These are phyloP conservation scores for Melanerpes formicivorus DNA, from an alignment of 2,113 vertebrate genomes.

Conservation along the genomic window DNA sequence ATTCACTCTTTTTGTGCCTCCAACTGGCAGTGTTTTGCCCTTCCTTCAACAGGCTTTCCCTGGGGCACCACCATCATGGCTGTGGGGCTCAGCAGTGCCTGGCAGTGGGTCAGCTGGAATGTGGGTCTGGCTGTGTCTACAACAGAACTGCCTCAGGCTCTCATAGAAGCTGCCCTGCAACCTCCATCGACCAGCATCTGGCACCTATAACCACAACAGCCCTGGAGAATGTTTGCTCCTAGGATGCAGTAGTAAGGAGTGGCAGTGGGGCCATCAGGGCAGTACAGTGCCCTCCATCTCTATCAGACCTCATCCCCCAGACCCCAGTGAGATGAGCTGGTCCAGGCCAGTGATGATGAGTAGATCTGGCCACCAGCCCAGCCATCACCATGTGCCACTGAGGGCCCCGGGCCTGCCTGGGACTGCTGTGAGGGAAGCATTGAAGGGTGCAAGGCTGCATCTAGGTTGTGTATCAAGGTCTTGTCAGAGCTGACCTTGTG, in stretches of 20 bases:
- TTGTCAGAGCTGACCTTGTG: background rate
- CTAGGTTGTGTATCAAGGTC: background rate
- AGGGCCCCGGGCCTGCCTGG: background rate
- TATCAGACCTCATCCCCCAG: background rate
- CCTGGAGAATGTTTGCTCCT: background rate
- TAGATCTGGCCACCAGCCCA: fast-evolving
- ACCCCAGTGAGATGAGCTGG: fast-evolving
- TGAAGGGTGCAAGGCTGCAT: background rate
- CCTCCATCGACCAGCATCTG: background rate
- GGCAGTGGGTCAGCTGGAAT: background rate
- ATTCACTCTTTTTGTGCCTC: background rate
- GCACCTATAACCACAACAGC: fast-evolving
- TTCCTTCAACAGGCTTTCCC: too few species aligned
- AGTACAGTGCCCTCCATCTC: background rate
- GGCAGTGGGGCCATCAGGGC: too few species aligned
- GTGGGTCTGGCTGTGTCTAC: fast-evolving
- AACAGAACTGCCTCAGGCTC: fast-evolving
- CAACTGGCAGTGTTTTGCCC: background rate
- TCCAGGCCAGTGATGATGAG: fast-evolving
- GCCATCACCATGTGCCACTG: background rate
- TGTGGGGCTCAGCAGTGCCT: too few species aligned
- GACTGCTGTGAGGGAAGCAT: background rate
- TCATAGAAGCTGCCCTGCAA: background rate
- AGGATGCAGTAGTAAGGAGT: background rate
- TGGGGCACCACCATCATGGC: too few species aligned